Conservation (phyloP, 2,888 invertebrate genomes). For the Flabesymbios commensalis region DNA sequence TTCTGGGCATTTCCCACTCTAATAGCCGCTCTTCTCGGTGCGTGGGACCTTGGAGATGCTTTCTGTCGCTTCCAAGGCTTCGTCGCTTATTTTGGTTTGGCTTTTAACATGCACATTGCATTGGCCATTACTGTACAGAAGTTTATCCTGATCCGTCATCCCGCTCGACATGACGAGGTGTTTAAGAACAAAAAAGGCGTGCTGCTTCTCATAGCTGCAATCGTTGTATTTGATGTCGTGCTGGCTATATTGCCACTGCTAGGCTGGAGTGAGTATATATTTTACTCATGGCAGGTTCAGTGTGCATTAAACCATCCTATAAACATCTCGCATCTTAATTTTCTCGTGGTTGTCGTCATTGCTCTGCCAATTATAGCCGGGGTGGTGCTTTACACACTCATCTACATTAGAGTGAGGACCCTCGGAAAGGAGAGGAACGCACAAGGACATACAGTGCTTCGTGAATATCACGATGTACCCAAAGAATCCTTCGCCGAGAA, state of each 20-base stretch:
- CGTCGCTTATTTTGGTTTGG: slow-evolving; percentile 34
- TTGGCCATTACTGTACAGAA: slow-evolving; percentile 39
- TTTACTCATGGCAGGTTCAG: slow-evolving; percentile 38
- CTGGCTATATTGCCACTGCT: slow-evolving; percentile 40
- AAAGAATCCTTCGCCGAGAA: slow-evolving; percentile 41
- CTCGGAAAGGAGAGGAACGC: slow-evolving; percentile 26
- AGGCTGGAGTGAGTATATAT: slow-evolving; percentile 40
- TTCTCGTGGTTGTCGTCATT: slow-evolving; percentile 36
- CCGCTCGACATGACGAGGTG: slow-evolving; percentile 41
- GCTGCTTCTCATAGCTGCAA: slow-evolving; percentile 27
- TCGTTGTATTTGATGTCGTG: slow-evolving; percentile 39
- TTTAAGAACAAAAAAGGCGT: slow-evolving; percentile 37
- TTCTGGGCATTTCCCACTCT: slow-evolving; percentile 40
- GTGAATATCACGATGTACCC: slow-evolving; percentile 27
- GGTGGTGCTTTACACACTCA: slow-evolving; percentile 30
- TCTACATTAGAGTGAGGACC: slow-evolving; percentile 29
- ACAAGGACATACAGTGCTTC: slow-evolving; percentile 36
- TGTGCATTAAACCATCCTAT: slow-evolving; percentile 38
- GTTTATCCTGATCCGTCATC: slow-evolving; percentile 37
- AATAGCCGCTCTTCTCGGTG: slow-evolving; percentile 23
- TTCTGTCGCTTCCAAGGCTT: slow-evolving; percentile 40
- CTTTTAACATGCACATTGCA: slow-evolving; percentile 40
- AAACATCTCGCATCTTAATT: slow-evolving; percentile 38
- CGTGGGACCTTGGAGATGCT: slow-evolving; percentile 32
- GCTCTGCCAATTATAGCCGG: slow-evolving; percentile 36